Percentiles rank a stretch among this genome's conserved stretches.
phyloP scores from a whole-genome alignment of 1,140 invertebrate genomes.

The Achroia grisella region DNA sequence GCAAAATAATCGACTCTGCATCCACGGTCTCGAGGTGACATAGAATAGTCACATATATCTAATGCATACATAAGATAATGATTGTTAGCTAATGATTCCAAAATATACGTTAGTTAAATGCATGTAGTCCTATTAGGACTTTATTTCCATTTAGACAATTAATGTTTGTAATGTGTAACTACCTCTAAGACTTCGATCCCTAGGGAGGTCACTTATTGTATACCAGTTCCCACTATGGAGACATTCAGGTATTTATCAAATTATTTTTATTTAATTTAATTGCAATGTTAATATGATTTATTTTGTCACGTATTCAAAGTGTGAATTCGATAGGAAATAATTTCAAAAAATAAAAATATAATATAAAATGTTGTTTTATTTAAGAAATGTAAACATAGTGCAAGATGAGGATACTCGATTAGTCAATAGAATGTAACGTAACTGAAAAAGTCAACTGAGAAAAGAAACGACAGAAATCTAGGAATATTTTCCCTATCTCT shows the following conservation, averaged over 20 bases:
- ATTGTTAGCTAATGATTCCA: constrained; percentile 21
- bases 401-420: too few species aligned
- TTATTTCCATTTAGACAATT: constrained; percentile 34
- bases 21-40: constrained; percentile 60
- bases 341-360: constrained; percentile 14
- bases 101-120: constrained; percentile 26
- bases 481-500: too few species aligned
- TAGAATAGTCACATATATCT: constrained; percentile 44
- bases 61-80: constrained; percentile 32
- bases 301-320: constrained; percentile 37
- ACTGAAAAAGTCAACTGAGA: too few species aligned
- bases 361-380: too few species aligned
- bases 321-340: constrained; percentile 43
- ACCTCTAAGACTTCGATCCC: constrained; percentile 43
- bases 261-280: constrained; percentile 42
- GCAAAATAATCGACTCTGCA: constrained; percentile 8
- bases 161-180: constrained; percentile 40
- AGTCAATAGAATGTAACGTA: too few species aligned
- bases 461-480: too few species aligned
- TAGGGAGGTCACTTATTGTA: constrained; percentile 51
- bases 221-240: constrained; percentile 59
- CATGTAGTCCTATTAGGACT: constrained; percentile 46
- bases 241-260: constrained; percentile 67
- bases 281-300: constrained; percentile 32
- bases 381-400: too few species aligned